Percentiles rank a stretch among this genome's conserved stretches.
Evolutionary conservation across 2,113 vertebrate genomes (phyloP).

Genomic region (Rostratula benghalensis): DNA sequence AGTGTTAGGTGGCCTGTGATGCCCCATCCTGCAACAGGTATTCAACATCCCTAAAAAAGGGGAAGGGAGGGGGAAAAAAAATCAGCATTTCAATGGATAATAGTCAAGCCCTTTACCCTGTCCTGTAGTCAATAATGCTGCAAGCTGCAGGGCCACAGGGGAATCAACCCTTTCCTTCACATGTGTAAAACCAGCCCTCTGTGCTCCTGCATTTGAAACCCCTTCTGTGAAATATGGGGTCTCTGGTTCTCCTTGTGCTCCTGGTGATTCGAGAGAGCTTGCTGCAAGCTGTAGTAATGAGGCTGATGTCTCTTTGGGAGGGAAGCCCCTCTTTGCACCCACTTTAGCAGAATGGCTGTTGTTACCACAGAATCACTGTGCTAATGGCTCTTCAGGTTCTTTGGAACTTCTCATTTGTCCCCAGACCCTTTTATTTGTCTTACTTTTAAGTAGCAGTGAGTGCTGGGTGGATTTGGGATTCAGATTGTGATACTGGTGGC

Average conservation of each 20-base stretch:
- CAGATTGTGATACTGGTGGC: not conserved
- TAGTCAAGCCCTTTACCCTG: not conserved
- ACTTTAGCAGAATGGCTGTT: not conserved
- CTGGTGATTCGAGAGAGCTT: not conserved
- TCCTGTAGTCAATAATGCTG: not conserved
- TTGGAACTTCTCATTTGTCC: not conserved
- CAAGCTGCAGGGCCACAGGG: not conserved
- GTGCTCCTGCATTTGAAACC: not conserved
- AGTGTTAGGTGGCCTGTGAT: not conserved
- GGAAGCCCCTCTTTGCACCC: not conserved
- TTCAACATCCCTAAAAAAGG: not conserved
- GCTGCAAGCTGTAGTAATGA: not conserved
- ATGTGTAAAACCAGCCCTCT: not conserved
- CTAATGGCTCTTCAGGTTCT: not conserved
- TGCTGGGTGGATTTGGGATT: not conserved
- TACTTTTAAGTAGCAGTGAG: not conserved
- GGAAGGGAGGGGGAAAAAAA: not conserved
- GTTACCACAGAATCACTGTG: not conserved
- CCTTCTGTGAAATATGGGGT: not conserved
- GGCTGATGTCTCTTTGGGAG: not conserved
- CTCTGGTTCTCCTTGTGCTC: not conserved
- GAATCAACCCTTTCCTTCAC: not conserved
- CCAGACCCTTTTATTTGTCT: not conserved
- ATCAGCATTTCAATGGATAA: not conserved
- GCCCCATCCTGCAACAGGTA: not conserved